A percentile compares a stretch with the other conserved stretches of the same genome.
These are phyloP conservation scores for Drosophila bifasciata DNA, from an alignment of 1,140 invertebrate species.

Conservation along the genomic window DNA sequence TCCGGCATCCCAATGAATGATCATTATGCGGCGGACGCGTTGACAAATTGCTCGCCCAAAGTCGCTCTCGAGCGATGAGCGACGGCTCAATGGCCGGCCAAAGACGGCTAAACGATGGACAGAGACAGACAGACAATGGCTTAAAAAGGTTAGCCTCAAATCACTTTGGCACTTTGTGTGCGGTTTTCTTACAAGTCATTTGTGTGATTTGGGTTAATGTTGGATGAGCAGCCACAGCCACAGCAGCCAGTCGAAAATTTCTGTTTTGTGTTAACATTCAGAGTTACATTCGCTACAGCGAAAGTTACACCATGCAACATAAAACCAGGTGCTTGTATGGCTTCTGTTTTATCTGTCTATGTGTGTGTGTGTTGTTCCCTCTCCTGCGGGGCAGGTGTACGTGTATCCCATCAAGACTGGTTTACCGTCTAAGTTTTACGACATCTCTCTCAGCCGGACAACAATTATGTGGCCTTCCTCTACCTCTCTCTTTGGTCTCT, in stretches of 20 bases:
- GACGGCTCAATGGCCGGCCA: slow-evolving; percentile 63
- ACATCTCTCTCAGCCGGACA: slow-evolving; percentile 45
- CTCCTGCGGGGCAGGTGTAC: slow-evolving; percentile 37
- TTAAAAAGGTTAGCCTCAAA: slow-evolving; percentile 55
- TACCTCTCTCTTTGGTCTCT: not conserved
- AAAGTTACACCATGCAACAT: slow-evolving; percentile 48
- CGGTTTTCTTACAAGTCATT: slow-evolving; percentile 58
- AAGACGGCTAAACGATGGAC: slow-evolving; percentile 44
- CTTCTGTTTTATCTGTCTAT: not conserved
- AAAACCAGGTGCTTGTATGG: not conserved
- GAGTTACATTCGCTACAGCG: slow-evolving; percentile 44
- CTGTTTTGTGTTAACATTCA: slow-evolving; percentile 19
- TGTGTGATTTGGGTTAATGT: slow-evolving; percentile 77
- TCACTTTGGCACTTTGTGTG: slow-evolving; percentile 53
- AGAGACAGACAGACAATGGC: slow-evolving; percentile 24
- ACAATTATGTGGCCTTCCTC: slow-evolving; percentile 58
- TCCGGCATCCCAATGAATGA: slow-evolving; percentile 76
- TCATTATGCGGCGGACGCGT: slow-evolving; percentile 70
- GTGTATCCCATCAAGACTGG: slow-evolving; percentile 46
- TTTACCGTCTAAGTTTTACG: slow-evolving; percentile 63
- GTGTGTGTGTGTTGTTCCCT: slow-evolving; percentile 13
- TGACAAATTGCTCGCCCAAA: slow-evolving; percentile 77
- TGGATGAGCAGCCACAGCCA: slow-evolving; percentile 24
- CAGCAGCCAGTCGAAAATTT: slow-evolving; percentile 5
- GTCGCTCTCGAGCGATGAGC: slow-evolving; percentile 59